These are phyloP conservation scores for Coturnix japonica DNA, from an alignment of 2,113 vertebrate genomes.

Conservation along the genomic window DNA sequence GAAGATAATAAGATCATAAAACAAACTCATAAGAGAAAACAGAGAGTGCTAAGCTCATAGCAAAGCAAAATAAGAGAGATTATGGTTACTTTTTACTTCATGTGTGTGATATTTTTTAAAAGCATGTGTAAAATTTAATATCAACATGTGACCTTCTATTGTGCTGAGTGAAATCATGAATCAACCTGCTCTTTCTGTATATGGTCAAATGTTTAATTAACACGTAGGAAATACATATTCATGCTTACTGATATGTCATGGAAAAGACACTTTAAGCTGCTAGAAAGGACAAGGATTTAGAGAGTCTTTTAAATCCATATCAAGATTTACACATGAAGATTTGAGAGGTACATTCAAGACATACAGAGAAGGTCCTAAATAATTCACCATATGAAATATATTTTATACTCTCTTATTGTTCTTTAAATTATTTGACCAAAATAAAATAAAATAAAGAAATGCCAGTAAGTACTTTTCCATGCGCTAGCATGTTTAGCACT, in stretches of 20 bases:
- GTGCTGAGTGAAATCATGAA: not conserved
- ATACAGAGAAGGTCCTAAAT: not conserved
- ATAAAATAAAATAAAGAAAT: not conserved
- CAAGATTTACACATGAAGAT: fast-evolving
- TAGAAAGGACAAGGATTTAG: not conserved
- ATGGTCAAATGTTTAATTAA: not conserved
- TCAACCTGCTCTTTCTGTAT: not conserved
- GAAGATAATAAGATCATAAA: not conserved
- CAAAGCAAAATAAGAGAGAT: not conserved
- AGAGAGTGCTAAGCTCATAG: not conserved
- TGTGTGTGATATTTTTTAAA: not conserved
- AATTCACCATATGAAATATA: not conserved
- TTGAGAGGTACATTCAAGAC: not conserved
- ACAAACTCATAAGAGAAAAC: not conserved
- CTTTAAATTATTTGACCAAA: not conserved
- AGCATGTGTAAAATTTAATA: not conserved
- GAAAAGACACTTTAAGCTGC: not conserved
- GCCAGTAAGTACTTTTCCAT: not conserved
- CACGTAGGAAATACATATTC: not conserved
- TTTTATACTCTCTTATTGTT: not conserved
- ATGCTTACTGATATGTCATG: not conserved
- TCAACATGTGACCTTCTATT: not conserved
- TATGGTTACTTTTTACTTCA: not conserved
- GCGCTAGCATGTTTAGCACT: not conserved
- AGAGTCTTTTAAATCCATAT: not conserved